Base-by-base conservation (phyloP, 2,888 invertebrate genomes). In the Xiphydria camelus region DNA sequence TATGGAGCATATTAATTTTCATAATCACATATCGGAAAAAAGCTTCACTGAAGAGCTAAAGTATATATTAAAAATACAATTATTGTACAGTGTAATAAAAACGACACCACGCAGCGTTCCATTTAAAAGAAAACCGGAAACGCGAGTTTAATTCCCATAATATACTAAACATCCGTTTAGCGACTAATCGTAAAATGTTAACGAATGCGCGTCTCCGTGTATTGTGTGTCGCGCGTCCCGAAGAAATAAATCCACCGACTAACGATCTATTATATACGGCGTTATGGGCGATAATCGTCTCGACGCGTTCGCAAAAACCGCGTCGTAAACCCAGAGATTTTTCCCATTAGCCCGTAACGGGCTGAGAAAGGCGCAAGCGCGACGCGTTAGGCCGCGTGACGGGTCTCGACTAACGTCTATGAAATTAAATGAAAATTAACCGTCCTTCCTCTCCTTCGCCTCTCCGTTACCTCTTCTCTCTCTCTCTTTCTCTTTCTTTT, bases 361-460 rank as follows among this genome's bases (percentile, higher is more conserved):
- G 50, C 46, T 46, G 45, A 47, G 44, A 45, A 54, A 38, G 43
- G 42, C 25, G n/a, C n/a, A 52, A 47, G 33, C 41, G 47, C 45
- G 47, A 39, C 45, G 36, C 46, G 41, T 54, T 48, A 53, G 34
- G 41, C 38, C 33, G 45, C 47, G 45, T 44, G 45, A 43, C 39
- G 50, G n/a, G n/a, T n/a, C 40, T 15, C 37, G 26, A 37, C 41
- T 52, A 54, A 57, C 54, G 52, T 50, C 54, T 54, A 53, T 52
- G 59, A 61, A 59, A 61, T 61, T 59, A 55, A 60, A 55, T 50
- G 60, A 55, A 58, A 55, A 54, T 60, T 54, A 53, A 46, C 47
- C 44, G 48, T 61, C 47, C 37, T 46, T 45, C 48, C 45, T 53
- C 45, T 54, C 41, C 42, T 47, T 23, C 47, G 35, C 41, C 21